These are phyloP conservation scores for Actinemys pallida DNA, from an alignment of 2,113 vertebrate genomes.

Conservation along the genomic window DNA sequence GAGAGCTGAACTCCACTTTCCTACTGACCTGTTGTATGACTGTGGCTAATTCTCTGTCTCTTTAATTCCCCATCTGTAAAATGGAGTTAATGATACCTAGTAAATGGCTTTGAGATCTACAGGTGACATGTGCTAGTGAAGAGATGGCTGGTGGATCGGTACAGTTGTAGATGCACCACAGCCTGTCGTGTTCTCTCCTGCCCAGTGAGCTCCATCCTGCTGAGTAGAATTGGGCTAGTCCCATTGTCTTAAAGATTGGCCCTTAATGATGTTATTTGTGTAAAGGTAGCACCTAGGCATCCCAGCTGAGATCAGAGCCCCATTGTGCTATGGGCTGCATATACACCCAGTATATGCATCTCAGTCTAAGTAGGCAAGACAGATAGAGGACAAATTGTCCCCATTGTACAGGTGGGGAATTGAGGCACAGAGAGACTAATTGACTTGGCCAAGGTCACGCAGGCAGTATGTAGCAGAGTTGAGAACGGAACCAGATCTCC, in stretches of 20 bases:
- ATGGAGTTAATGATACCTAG: not conserved
- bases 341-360: not conserved
- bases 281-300: not conserved
- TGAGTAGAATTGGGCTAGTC: not conserved
- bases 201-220: not conserved
- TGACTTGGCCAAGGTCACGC: fast-evolving
- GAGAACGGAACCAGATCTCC: not conserved
- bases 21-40: not conserved
- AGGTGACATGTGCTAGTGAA: not conserved
- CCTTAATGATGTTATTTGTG: not conserved
- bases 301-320: not conserved
- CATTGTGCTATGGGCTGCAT: fast-evolving
- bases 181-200: not conserved
- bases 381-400: not conserved
- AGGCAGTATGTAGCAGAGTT: fast-evolving
- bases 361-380: not conserved
- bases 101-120: not conserved
- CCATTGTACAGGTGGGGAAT: not conserved
- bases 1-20: not conserved
- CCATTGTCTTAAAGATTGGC: not conserved
- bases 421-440: not conserved
- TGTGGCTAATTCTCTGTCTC: not conserved
- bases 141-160: not conserved
- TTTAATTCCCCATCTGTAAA: not conserved
- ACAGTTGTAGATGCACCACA: not conserved